These are phyloP conservation scores for Cordilura impudica DNA, from an alignment of 2,888 invertebrate genomes.

Conservation along the genomic window DNA sequence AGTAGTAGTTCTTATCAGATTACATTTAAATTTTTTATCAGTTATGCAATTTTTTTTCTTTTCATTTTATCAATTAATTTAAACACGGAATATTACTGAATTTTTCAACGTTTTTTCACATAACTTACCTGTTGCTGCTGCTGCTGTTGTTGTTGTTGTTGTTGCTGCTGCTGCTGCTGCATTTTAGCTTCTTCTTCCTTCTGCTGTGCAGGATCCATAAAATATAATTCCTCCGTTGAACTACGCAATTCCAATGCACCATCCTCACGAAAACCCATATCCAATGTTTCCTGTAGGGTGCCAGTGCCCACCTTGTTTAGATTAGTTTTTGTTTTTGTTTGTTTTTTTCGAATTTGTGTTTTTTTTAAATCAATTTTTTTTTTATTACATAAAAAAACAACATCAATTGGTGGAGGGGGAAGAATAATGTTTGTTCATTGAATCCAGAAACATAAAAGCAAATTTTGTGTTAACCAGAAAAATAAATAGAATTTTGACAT, in stretches of 20 bases:
- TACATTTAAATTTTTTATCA: no score
- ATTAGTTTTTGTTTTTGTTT: slow-evolving; percentile 69
- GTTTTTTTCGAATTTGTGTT: slow-evolving; percentile 38
- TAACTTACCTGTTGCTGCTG: slow-evolving; percentile 67
- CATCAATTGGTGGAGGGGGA: slow-evolving; percentile 51
- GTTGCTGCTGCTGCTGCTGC: slow-evolving; percentile 74
- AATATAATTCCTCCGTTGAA: slow-evolving; percentile 92
- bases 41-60: no score
- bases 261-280: slow-evolving; percentile 84
- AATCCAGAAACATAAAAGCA: neutral
- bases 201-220: slow-evolving; percentile 83
- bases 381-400: slow-evolving; percentile 54
- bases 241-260: slow-evolving; percentile 91
- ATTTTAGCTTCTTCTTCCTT: slow-evolving; percentile 77
- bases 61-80: neutral
- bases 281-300: slow-evolving; percentile 78
- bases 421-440: neutral
- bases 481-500: slow-evolving; percentile 19
- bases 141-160: no score
- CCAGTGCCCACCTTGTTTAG: slow-evolving; percentile 79
- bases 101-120: no score
- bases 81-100: no score
- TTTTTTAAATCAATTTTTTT: slow-evolving; percentile 46
- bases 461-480: slow-evolving; percentile 28
- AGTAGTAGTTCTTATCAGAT: no score